Evolutionary conservation across 1,140 invertebrate species (phyloP).

Genomic region (Wiebesia pumilae): DNA sequence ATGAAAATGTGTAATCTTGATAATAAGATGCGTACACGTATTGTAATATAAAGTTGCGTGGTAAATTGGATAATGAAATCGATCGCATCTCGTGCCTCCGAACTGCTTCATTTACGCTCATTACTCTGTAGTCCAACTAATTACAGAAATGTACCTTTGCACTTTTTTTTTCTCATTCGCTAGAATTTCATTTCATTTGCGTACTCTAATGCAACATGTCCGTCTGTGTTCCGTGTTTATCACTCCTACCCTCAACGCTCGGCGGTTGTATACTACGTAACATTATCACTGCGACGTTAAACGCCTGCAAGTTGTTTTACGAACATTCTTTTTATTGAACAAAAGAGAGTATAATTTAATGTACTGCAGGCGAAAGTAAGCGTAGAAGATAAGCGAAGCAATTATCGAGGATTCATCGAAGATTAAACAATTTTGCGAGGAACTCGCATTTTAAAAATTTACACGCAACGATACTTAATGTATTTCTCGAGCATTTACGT

Average conservation of each 20-base stretch:
- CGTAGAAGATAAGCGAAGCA: no score
- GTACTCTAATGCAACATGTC: background rate
- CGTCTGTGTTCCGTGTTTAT: background rate
- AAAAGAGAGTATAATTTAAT: no score
- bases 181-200: background rate
- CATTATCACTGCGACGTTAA: background rate
- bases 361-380: no score
- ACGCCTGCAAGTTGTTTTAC: background rate
- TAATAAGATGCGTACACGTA: background rate
- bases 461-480: no score
- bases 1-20: background rate
- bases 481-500: no score
- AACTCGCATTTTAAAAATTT: no score
- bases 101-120: background rate
- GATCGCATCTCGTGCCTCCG: background rate
- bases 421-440: no score
- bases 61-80: background rate
- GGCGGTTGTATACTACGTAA: no score
- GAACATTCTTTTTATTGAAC: no score
- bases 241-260: no score
- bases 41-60: background rate
- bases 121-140: background rate
- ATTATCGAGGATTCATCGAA: no score
- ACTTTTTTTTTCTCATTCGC: background rate
- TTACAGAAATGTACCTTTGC: background rate